Percentiles rank a stretch among this genome's conserved stretches.
Conservation (phyloP, 1,140 invertebrate genomes). For the Ostrea edulis region DNA sequence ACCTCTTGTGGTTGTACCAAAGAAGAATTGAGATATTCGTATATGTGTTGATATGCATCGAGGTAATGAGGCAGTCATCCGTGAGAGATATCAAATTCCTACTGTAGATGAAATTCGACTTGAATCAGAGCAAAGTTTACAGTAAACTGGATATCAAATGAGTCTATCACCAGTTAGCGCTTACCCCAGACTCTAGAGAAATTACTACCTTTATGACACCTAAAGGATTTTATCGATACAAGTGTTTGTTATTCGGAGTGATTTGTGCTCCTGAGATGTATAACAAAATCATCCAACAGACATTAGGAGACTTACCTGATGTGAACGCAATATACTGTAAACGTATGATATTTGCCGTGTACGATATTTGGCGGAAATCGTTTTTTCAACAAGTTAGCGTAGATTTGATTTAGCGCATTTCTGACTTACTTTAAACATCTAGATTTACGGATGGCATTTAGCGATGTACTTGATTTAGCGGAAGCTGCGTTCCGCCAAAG, state of each 20-base stretch:
- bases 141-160: constrained; percentile 65
- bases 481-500: no score
- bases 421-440: no score
- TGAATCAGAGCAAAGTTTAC: constrained; percentile 68
- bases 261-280: constrained; percentile 53
- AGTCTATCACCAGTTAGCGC: constrained; percentile 69
- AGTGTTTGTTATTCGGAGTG: constrained; percentile 60
- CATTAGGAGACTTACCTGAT: constrained; percentile 41
- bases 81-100: constrained; percentile 69
- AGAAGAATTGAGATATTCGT: constrained; percentile 64
- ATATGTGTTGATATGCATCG: constrained; percentile 71
- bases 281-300: constrained; percentile 50
- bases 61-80: constrained; percentile 66
- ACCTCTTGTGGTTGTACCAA: constrained; percentile 67
- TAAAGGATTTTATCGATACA: constrained; percentile 58
- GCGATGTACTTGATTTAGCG: no score
- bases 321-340: constrained; percentile 46
- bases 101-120: constrained; percentile 67
- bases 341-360: no score
- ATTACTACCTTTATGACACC: constrained; percentile 61
- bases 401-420: no score
- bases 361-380: no score
- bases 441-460: no score
- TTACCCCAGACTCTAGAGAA: constrained; percentile 56
- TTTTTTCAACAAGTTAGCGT: no score